Percentiles rank a stretch among this genome's conserved stretches.
These are phyloP conservation scores for Syngnathus scovelli DNA, from an alignment of 2,113 vertebrate species.

Conservation along the genomic window DNA sequence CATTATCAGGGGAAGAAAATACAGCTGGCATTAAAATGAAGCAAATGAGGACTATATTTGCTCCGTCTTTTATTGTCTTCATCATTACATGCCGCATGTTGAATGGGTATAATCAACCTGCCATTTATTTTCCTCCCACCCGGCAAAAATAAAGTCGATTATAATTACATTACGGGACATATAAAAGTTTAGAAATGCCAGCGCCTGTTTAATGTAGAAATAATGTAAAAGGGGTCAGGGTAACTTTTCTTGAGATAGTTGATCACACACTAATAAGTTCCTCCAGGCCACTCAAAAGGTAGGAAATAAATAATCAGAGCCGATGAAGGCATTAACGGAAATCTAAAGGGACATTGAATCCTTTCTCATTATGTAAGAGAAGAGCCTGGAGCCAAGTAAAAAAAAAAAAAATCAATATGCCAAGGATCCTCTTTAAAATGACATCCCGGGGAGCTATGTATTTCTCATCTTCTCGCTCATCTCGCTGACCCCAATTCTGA, in stretches of 20 bases:
- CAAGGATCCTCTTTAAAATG: constrained; percentile 45
- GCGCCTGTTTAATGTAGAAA: constrained; percentile 29
- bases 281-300: constrained; percentile 19
- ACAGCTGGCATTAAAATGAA: constrained; percentile 9
- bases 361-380: constrained; percentile 28
- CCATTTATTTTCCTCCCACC: constrained; percentile 32
- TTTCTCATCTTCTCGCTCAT: constrained; percentile 38
- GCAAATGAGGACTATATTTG: constrained; percentile 25
- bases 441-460: constrained; percentile 22
- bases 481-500: constrained; percentile 20
- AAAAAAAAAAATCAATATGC: constrained; percentile 43
- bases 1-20: not conserved
- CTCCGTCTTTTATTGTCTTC: constrained; percentile 14
- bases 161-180: constrained; percentile 26
- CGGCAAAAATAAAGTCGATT: constrained; percentile 35
- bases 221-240: constrained; percentile 11
- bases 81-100: constrained; percentile 8
- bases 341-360: constrained; percentile 13
- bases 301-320: constrained; percentile 29
- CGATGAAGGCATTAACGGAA: constrained; percentile 32
- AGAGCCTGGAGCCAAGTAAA: constrained; percentile 30
- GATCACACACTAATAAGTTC: constrained; percentile 25
- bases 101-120: constrained; percentile 47
- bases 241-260: constrained; percentile 27
- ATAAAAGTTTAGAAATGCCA: constrained; percentile 8